phyloP scores from a whole-genome alignment of 92 coral and sea anemone genomes.

The Metridium senile region DNA sequence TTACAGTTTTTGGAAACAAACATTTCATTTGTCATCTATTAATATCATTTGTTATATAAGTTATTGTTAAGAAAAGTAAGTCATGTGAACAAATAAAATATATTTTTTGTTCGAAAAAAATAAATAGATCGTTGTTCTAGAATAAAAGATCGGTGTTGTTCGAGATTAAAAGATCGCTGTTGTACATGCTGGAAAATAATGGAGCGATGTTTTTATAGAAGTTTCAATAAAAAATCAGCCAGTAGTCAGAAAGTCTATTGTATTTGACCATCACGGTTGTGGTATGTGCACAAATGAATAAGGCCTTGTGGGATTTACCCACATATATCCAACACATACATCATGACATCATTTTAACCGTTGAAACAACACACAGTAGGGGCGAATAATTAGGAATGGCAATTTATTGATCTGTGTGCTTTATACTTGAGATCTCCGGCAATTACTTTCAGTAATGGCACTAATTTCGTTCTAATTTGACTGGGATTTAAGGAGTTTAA shows the following conservation, averaged over 20 bases:
- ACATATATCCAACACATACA: not conserved
- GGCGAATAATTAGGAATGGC: not conserved
- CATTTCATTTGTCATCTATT: no score
- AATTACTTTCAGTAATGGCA: not conserved
- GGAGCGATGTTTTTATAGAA: no score
- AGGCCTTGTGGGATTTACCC: conserved; percentile 8
- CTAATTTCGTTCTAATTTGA: not conserved
- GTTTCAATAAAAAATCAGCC: no score
- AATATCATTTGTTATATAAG: no score
- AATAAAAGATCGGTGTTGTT: no score
- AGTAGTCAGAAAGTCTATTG: not conserved
- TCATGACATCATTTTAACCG: not conserved
- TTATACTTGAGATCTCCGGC: conserved; percentile 13
- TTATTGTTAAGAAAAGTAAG: no score
- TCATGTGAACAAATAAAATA: no score
- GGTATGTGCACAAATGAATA: not conserved
- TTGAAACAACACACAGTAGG: not conserved
- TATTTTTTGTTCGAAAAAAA: no score
- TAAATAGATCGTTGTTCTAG: no score
- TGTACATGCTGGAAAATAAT: no score
- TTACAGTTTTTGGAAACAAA: no score
- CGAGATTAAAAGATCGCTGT: no score
- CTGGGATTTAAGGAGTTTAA: not conserved
- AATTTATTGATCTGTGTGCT: not conserved
- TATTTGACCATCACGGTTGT: not conserved